A percentile compares a stretch with the other conserved stretches of the same genome.
Evolutionary conservation across 2,888 invertebrate genomes (phyloP).

Genomic region (Netelia melanura): DNA sequence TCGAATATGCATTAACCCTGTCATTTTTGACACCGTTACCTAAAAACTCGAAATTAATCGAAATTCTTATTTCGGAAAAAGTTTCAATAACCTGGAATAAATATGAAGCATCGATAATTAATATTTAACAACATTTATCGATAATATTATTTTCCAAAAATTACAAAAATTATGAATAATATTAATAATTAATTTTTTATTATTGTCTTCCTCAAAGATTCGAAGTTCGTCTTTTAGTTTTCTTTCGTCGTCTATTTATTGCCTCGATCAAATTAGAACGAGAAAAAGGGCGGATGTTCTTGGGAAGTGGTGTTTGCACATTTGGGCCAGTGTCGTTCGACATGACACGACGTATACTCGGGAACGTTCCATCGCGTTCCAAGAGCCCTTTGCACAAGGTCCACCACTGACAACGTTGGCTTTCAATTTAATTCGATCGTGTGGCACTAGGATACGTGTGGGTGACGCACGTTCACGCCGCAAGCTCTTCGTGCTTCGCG

Average conservation of each 20-base stretch:
- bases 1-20: neutral
- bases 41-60: no score
- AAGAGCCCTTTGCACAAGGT: conserved; percentile 22
- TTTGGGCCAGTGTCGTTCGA: neutral
- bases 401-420: conserved; percentile 69
- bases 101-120: no score
- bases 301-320: conserved; percentile 8
- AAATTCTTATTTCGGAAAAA: no score
- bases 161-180: neutral
- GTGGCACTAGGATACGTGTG: conserved; percentile 13
- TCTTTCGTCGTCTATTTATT: neutral
- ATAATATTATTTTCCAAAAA: neutral
- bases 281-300: neutral
- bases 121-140: neutral
- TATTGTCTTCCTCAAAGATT: neutral
- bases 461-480: conserved; percentile 14
- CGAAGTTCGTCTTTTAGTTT: neutral
- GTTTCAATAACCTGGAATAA: no score
- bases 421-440: conserved; percentile 77
- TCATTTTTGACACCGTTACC: neutral
- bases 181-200: neutral
- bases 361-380: neutral
- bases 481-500: conserved; percentile 16
- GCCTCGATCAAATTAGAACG: no score
- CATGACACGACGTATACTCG: conserved; percentile 21